Base-by-base conservation (phyloP, 2,888 invertebrate species). In the Andrena bicolor region DNA sequence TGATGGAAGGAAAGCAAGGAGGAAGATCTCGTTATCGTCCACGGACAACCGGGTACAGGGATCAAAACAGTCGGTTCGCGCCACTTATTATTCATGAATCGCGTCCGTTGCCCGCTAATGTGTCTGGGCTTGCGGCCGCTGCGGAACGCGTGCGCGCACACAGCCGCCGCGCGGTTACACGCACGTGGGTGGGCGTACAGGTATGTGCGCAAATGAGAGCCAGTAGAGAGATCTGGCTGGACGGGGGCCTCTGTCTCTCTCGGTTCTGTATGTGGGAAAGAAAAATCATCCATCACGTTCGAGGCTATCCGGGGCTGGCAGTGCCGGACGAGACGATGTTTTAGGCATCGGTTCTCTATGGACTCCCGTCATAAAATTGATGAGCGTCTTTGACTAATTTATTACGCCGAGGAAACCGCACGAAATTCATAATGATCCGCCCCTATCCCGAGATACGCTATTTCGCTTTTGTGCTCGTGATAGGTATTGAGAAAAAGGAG, bases 341-440 rank as follows among this genome's bases (percentile, higher is more conserved):
- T 86, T 84, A 84, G 87, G 83, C 85, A 87, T 83, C 88, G 87
- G 81, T 89, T 88, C 90, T 88, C 90, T 90, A 89, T 87, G 82
- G 86, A 86, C 83, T 86, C 86, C 84, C 88, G 88, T 90, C 92
- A 90, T 89, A 91, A 92, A 93, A 93, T 93, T 93, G 92, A 93
- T 93, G 93, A 93, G 91, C 90, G 92, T 90, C 90, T 92, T 92
- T 91, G 91, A 92, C 93, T 93, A 93, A 93, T 93, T 93, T 92
- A 93, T 93, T 91, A 91, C 89, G 90, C 86, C 86, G 86, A 88
- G 90, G 91, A 91, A 90, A 90, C 89, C 91, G 90, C 89, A 90
- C 88, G 90, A 92, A 92, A 92, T 92, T 90, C 89, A 91, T 91
- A 92, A 92, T 90, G 91, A 92, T 89, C 86, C 79, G 66, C n/a